A percentile compares a stretch with the other conserved stretches of the same genome.
phyloP scores from a whole-genome alignment of 2,797 vertebrate genomes.

The Myotis findleyi region DNA sequence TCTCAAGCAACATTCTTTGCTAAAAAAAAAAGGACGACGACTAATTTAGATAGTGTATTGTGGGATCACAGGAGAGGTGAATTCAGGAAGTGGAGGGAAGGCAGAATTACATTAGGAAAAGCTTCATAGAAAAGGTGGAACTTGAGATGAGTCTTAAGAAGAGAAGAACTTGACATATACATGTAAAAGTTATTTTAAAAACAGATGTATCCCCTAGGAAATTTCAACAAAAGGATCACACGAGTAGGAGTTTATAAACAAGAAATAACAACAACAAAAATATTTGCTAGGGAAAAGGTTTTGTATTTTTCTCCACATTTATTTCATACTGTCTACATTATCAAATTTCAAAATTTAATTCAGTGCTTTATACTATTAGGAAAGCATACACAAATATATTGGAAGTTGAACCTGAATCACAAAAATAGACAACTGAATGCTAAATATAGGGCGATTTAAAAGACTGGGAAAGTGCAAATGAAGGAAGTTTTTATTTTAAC shows the following conservation, averaged over 20 bases:
- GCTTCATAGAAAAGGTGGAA: not conserved
- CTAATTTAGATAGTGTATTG: not conserved
- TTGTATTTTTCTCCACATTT: not conserved
- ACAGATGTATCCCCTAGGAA: not conserved
- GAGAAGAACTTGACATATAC: not conserved
- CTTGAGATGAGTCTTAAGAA: not conserved
- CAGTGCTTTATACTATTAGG: not conserved
- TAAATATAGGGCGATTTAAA: not conserved
- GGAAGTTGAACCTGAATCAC: not conserved
- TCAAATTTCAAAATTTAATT: not conserved
- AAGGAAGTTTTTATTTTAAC: not conserved
- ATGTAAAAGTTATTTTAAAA: slow-evolving; percentile 1
- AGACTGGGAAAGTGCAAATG: not conserved
- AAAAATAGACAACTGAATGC: not conserved
- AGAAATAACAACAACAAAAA: not conserved
- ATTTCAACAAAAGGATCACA: not conserved
- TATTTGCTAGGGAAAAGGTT: not conserved
- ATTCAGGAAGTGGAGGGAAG: not conserved
- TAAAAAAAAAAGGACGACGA: not conserved
- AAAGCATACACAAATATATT: not conserved
- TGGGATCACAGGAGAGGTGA: not conserved
- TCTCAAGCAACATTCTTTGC: not conserved
- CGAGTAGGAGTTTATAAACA: not conserved
- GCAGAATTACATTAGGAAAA: not conserved
- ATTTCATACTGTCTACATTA: not conserved